Evolutionary conservation across 2,888 invertebrate genomes (phyloP).

Genomic region (Tiliacea aurago): DNA sequence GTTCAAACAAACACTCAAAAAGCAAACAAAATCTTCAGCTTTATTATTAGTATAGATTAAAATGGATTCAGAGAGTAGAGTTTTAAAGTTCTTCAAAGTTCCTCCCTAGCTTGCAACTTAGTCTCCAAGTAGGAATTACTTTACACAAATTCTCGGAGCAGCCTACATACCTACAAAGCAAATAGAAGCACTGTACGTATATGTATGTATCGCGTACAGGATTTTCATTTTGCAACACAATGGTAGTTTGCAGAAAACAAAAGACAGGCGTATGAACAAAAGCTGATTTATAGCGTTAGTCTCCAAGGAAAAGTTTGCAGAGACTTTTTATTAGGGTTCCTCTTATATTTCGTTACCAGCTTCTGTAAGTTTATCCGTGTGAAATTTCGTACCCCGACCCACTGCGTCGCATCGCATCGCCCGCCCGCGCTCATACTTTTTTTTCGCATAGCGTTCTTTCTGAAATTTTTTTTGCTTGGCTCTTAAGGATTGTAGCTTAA

Average conservation of each 20-base stretch:
- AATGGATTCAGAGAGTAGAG: too few relatives aligned
- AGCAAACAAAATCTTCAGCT: too few relatives aligned
- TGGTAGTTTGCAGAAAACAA: slow-evolving; percentile 40
- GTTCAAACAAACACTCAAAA: too few relatives aligned
- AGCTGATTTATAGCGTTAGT: slow-evolving; percentile 61
- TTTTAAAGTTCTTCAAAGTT: slow-evolving; percentile 8
- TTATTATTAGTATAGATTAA: too few relatives aligned
- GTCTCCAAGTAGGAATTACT: slow-evolving; percentile 19
- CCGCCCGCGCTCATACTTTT: too few relatives aligned
- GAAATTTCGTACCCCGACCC: too few relatives aligned
- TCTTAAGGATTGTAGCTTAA: too few relatives aligned
- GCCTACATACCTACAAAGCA: not conserved
- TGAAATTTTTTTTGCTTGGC: too few relatives aligned
- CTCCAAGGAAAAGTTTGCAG: slow-evolving; percentile 48
- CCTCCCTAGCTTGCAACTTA: not conserved
- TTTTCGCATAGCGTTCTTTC: too few relatives aligned
- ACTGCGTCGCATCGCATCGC: too few relatives aligned
- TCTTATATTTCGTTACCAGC: slow-evolving; percentile 33
- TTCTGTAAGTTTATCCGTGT: too few relatives aligned
- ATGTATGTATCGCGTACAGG: not conserved
- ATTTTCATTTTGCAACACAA: slow-evolving; percentile 21
- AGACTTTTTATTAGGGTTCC: slow-evolving; percentile 57
- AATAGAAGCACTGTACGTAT: not conserved
- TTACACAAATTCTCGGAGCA: not conserved
- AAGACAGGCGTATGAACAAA: slow-evolving; percentile 55